These are phyloP conservation scores for Pangasius sanitwongsei DNA, from an alignment of 2,797 vertebrate genomes.

Conservation along the genomic window DNA sequence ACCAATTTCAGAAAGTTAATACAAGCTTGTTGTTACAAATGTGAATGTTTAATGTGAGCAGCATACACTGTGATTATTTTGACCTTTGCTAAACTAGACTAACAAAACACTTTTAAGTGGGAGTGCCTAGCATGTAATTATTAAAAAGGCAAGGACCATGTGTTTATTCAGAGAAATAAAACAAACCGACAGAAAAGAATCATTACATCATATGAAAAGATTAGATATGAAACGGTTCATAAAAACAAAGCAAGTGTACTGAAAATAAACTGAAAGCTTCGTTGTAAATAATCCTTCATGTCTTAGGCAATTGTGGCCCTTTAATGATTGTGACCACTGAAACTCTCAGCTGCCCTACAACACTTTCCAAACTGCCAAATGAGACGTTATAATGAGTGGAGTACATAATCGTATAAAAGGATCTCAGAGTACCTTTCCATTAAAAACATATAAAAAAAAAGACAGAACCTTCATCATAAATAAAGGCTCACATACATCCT, in stretches of 20 bases:
- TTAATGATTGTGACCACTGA: conserved; percentile 63
- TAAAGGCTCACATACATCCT: conserved; percentile 76
- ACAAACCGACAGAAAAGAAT: conserved; percentile 52
- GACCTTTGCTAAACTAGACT: conserved; percentile 82
- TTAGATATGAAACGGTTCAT: conserved; percentile 72
- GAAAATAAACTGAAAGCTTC: conserved; percentile 69
- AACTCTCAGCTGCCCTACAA: conserved; percentile 55
- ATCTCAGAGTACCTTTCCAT: conserved; percentile 70
- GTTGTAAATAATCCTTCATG: conserved; percentile 88
- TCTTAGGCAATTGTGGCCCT: conserved; percentile 87
- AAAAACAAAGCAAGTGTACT: conserved; percentile 72
- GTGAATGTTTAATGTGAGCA: conserved; percentile 95
- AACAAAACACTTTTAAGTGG: conserved; percentile 67
- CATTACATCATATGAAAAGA: conserved; percentile 53
- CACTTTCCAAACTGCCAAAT: conserved; percentile 55
- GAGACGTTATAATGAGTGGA: conserved; percentile 61
- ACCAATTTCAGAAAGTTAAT: neutral
- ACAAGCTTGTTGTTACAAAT: conserved; percentile 70
- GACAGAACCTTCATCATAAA: conserved; percentile 78
- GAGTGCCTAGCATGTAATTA: conserved; percentile 71
- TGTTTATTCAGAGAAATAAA: conserved; percentile 26
- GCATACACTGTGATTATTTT: conserved; percentile 82
- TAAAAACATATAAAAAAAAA: conserved; percentile 61
- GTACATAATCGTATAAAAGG: conserved; percentile 54
- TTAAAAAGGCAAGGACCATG: conserved; percentile 56